Conservation (phyloP, 2,113 vertebrate species). For the Anhinga anhinga region DNA sequence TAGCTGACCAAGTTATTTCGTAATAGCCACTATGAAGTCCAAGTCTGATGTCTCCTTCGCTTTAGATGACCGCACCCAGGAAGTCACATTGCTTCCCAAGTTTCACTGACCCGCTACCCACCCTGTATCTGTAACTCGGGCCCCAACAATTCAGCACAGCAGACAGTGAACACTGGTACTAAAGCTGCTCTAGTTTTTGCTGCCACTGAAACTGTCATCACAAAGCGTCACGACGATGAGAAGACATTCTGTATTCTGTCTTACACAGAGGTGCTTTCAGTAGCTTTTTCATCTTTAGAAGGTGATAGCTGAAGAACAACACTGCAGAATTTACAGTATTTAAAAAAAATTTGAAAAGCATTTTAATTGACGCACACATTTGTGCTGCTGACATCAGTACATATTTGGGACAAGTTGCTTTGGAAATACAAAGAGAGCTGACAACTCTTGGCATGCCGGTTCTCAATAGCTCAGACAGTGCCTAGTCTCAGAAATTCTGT, state of each 20-base stretch:
- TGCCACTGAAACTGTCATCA: background rate
- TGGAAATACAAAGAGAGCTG: background rate
- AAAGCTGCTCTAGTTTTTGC: background rate
- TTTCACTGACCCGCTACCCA: background rate
- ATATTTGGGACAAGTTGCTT: background rate
- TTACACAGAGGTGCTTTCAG: background rate
- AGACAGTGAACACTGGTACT: background rate
- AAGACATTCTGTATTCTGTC: background rate
- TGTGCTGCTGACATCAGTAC: background rate
- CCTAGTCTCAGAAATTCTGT: background rate
- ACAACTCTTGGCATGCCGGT: background rate
- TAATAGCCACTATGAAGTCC: background rate
- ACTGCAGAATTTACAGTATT: background rate
- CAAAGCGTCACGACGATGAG: background rate
- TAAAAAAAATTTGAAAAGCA: background rate
- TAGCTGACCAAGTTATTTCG: background rate
- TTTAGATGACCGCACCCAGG: background rate
- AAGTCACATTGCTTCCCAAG: background rate
- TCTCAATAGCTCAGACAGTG: background rate
- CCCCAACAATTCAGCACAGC: background rate
- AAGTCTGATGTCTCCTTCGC: too few species aligned
- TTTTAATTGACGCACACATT: background rate
- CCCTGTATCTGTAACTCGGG: accelerated
- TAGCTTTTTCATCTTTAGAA: background rate
- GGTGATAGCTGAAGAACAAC: background rate